A percentile compares a stretch with the other conserved stretches of the same genome.
phyloP scores from a whole-genome alignment of 2,888 invertebrate species.

The Elaeidobius kamerunicus region DNA sequence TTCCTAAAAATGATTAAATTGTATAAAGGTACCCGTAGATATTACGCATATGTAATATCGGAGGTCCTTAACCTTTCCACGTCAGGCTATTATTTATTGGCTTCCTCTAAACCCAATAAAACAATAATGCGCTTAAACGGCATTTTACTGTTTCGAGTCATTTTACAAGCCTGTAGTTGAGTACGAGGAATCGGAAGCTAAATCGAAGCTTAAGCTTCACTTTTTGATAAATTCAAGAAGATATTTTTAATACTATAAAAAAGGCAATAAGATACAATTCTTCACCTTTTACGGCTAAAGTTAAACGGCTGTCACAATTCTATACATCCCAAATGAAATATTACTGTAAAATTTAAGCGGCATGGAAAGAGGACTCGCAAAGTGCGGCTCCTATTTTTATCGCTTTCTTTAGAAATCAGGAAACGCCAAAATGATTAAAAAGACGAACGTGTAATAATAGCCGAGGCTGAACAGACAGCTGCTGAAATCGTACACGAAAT shows the following conservation, averaged over 20 bases:
- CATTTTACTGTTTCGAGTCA: background rate
- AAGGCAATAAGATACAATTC: no score
- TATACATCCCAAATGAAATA: background rate
- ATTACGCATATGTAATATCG: background rate
- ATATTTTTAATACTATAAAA: no score
- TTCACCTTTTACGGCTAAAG: background rate
- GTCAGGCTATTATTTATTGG: background rate
- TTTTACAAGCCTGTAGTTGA: no score
- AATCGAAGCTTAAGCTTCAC: no score
- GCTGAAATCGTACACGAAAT: slow-evolving; percentile 23
- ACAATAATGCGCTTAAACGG: background rate
- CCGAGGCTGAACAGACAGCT: slow-evolving; percentile 20
- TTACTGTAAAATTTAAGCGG: slow-evolving; percentile 1
- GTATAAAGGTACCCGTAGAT: no score
- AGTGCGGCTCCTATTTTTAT: slow-evolving; percentile 18
- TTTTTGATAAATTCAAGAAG: no score
- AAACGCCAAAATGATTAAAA: slow-evolving; percentile 24
- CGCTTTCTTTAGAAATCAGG: slow-evolving; percentile 22
- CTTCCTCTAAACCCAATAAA: background rate
- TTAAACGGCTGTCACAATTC: background rate
- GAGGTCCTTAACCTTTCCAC: background rate
- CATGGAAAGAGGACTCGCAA: background rate
- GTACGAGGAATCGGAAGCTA: no score
- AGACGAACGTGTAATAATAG: slow-evolving; percentile 27
- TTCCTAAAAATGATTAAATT: no score